Evolutionary conservation across 2,113 vertebrate genomes (phyloP).

Genomic region (Rhea pennata): DNA sequence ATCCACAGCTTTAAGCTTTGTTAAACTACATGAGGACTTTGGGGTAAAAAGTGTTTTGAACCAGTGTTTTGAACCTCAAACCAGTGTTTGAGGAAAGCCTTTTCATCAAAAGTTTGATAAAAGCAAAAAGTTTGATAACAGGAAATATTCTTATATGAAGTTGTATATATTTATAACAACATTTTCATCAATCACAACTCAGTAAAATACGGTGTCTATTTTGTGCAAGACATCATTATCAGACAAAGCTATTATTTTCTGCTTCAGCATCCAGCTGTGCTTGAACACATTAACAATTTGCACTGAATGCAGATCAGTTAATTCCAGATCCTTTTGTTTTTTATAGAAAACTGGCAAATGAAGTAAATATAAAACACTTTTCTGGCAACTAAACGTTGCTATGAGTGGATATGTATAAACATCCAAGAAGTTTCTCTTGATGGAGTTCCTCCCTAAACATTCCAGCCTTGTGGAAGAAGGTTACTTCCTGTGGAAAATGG

Average conservation of each 20-base stretch:
- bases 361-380: constrained; percentile 26
- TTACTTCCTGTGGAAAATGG: constrained; percentile 19
- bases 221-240: neutral
- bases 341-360: constrained; percentile 31
- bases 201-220: neutral
- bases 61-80: neutral
- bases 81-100: neutral
- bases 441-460: neutral
- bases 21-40: neutral
- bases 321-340: neutral
- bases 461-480: neutral
- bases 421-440: constrained; percentile 14
- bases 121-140: neutral
- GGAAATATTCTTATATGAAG: neutral
- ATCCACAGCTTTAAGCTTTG: neutral
- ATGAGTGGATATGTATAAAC: neutral
- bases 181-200: neutral
- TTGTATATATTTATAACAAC: neutral
- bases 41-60: neutral
- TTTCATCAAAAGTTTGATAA: neutral
- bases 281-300: neutral
- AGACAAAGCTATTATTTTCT: constrained; percentile 10
- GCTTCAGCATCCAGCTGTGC: neutral
- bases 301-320: neutral
- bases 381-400: constrained; percentile 18